phyloP scores from a whole-genome alignment of 1,140 invertebrate species.

The Drosophila punjabiensis region DNA sequence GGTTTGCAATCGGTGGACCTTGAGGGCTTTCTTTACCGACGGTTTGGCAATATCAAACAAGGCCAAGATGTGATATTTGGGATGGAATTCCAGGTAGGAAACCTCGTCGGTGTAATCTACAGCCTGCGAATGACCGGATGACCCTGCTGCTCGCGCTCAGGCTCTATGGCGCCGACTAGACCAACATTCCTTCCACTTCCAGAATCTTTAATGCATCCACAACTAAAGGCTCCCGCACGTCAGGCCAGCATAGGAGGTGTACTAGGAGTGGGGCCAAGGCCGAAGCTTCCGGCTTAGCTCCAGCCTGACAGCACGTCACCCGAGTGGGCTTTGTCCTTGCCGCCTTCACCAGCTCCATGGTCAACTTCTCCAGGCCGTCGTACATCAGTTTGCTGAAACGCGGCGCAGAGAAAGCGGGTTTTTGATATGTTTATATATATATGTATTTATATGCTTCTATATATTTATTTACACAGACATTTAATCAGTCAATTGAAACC shows the following conservation, averaged over 20 bases:
- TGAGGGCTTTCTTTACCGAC: conserved; percentile 98
- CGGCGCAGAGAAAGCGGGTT: conserved; percentile 21
- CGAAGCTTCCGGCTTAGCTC: conserved; percentile 98
- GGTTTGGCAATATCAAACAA: conserved; percentile 99
- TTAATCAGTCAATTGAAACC: too few relatives aligned
- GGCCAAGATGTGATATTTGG: conserved; percentile 95
- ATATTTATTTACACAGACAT: too few relatives aligned
- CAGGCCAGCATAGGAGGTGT: conserved; percentile 99
- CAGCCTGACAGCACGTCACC: conserved; percentile 93
- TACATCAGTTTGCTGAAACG: conserved; percentile 93
- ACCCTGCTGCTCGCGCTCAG: conserved; percentile 93
- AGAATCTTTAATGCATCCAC: conserved; percentile 99
- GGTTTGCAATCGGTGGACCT: conserved; percentile 97
- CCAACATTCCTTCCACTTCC: conserved; percentile 98
- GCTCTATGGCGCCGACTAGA: conserved; percentile 95
- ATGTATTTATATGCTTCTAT: too few relatives aligned
- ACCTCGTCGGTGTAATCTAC: conserved; percentile 99
- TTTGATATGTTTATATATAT: background rate
- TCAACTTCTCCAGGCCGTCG: conserved; percentile 96
- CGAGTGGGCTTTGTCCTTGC: conserved; percentile 89
- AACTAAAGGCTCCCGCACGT: conserved; percentile 96
- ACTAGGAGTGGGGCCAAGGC: conserved; percentile 96
- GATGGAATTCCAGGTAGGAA: conserved; percentile 98
- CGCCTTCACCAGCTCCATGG: conserved; percentile 94
- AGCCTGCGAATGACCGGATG: conserved; percentile 99